Evolutionary conservation across 2,113 vertebrate genomes (phyloP), one percentile per base, ranked within the genome.

Genomic region (Progne subis): DNA sequence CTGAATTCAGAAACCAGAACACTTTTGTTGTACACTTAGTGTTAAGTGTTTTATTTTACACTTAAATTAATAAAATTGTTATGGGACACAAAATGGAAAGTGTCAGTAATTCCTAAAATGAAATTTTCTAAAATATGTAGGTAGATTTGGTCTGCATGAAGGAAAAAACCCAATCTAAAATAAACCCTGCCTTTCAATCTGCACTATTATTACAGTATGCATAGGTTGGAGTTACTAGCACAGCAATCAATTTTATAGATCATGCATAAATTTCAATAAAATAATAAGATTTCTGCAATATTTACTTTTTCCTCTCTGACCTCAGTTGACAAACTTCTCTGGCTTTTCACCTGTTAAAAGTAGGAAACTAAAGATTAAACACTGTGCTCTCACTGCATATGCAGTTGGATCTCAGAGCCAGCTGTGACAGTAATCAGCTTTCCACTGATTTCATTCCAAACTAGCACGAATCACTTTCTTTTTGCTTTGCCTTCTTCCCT

Each of bases 101-200:
- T 34, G 4, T 11, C 29, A 67, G 15, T 85, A 50, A 65, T 64
- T 65, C 28, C 34, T 79, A 57, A 79, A 75, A 8, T 31, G 29
- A 77, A 78, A 18, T 71, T 61, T 82, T 79, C n/a, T 43, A 16
- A 71, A 78, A 59, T 41, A 23, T 34, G 3, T 3, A 49, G 28
- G 13, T 69, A 44, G 15, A 71, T 64, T 53, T 69, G 23, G 57
- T 78, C 18, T 44, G 5, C 28, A 56, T 1, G 8, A 87, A 77
- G 18, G 5, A 31, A 55, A 28, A 39, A 8, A 20, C 43, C 28
- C 12, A 18, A 17, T n/a, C 5, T 44, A 55, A 89, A 70, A 20
- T 1, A 7, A 34, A 13, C 20, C 1, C 6, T 2, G 3, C 11
- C 9, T 64, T 32, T 3, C 12, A 84, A 15, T 44, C 18, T 52